Conservation (phyloP, 2,113 vertebrate species). For the Alexandromys fortis region DNA sequence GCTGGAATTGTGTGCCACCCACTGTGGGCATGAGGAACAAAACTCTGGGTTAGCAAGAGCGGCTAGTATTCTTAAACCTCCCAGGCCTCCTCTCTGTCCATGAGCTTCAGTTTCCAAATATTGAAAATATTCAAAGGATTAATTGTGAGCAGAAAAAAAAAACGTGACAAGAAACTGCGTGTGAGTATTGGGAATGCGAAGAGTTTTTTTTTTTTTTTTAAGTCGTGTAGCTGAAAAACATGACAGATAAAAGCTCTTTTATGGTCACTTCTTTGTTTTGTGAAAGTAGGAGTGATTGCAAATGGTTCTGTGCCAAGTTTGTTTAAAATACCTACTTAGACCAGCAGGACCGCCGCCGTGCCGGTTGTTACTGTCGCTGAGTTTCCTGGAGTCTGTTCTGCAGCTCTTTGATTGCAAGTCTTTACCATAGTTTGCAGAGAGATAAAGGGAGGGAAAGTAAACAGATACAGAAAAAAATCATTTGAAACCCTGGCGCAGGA, state of each 20-base stretch:
- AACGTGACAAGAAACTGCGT: conserved; percentile 19
- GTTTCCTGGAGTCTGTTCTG: conserved; percentile 66
- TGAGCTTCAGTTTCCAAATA: conserved; percentile 24
- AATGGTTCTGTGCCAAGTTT: conserved; percentile 34
- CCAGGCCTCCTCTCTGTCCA: too few relatives aligned
- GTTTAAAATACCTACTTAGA: conserved; percentile 55
- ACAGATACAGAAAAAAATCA: neutral
- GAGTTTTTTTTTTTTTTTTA: neutral
- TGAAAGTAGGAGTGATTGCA: conserved; percentile 34
- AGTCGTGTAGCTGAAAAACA: neutral
- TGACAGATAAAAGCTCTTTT: neutral
- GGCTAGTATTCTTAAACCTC: neutral
- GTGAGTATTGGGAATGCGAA: conserved; percentile 31
- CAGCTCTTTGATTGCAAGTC: conserved; percentile 40
- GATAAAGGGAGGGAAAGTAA: neutral
- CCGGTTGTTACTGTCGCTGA: conserved; percentile 49
- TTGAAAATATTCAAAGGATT: conserved; percentile 41
- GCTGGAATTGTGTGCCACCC: neutral
- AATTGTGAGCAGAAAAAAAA: conserved; percentile 51
- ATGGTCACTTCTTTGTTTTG: conserved; percentile 1
- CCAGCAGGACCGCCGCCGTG: neutral
- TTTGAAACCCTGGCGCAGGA: conserved; percentile 21
- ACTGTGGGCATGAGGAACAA: neutral
- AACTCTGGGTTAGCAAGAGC: neutral
- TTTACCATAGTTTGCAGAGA: conserved; percentile 48